phyloP scores from a whole-genome alignment of 2,113 vertebrate genomes.

The Protobothrops mucrosquamatus region DNA sequence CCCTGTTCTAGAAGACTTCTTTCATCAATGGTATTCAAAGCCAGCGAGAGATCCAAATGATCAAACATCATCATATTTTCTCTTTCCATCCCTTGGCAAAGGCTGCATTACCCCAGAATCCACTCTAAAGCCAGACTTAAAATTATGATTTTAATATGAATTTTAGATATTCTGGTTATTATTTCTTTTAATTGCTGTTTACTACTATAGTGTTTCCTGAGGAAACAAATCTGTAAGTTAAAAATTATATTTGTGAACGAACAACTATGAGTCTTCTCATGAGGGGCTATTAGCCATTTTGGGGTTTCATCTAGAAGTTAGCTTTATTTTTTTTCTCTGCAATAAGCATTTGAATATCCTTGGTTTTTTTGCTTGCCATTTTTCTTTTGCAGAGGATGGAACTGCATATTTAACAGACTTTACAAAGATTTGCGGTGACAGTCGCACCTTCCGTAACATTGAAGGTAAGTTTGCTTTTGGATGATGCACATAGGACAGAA shows the following conservation, averaged over 20 bases:
- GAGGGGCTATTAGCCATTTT: not conserved
- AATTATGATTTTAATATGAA: not conserved
- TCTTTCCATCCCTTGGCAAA: not conserved
- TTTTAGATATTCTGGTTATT: not conserved
- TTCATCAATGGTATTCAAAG: not conserved
- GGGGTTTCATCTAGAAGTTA: not conserved
- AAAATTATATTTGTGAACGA: not conserved
- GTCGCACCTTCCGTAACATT: not conserved
- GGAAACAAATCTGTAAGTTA: not conserved
- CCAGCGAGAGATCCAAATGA: not conserved
- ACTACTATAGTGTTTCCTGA: not conserved
- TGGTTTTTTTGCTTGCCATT: not conserved
- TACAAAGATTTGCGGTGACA: not conserved
- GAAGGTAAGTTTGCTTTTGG: not conserved
- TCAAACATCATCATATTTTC: not conserved
- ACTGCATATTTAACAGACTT: not conserved
- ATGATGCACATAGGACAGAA: not conserved
- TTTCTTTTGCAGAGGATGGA: not conserved
- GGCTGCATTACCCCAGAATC: not conserved
- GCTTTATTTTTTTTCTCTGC: not conserved
- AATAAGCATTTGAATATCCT: not conserved
- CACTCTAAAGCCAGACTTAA: not conserved
- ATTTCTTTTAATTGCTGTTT: not conserved
- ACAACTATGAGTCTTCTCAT: not conserved
- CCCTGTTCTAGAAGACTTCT: not conserved